Evolutionary conservation across 2,113 vertebrate species (phyloP), one percentile per base, ranked within the genome.

Genomic region (Bubo bubo): DNA sequence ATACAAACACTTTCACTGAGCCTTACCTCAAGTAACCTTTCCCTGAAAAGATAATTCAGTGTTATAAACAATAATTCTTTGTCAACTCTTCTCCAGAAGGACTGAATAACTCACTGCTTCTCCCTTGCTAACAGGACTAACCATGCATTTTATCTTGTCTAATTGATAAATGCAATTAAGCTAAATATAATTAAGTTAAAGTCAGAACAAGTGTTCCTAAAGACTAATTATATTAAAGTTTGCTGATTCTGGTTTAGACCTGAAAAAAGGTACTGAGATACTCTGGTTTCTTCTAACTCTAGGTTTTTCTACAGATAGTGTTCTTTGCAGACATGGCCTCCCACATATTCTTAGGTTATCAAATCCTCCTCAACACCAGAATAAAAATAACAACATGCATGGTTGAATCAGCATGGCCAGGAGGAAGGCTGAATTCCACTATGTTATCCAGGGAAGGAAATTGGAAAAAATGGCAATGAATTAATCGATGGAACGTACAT

Each of bases 121-220:
- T 87, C n/a, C 60, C 27, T 87, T 81, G 28, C 3, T 50, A 91
- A 43, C 10, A 8, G 32, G 60, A 32, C 26, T 64, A 86, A 64
- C 22, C 16, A 28, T 58, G 43, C 34, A 60, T 88, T 90, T 94
- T 64, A 68, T 85, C 32, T 71, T 76, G 39, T 47, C 30, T 82
- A 76, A 90, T 55, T 75, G 67, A 85, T 90, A 92, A 92, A 64
- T 7, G n/a, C 60, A 90, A 88, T 95, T 85, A 74, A 58, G 21
- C 56, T 55, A 72, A 87, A 94, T 20, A 63, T 45, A 94, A 92
- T 82, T 81, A 86, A 93, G 55, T 62, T 83, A 22, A 93, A 95
- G 43, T 56, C 39, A 95, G 71, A 72, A 59, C 26, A 68, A 82
- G 35, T 60, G 43, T 79, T 96, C 60, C 52, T n/a, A 91, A 87